Evolutionary conservation across 2,797 vertebrate species (phyloP).

Genomic region (Dromococcyx pavoninus): DNA sequence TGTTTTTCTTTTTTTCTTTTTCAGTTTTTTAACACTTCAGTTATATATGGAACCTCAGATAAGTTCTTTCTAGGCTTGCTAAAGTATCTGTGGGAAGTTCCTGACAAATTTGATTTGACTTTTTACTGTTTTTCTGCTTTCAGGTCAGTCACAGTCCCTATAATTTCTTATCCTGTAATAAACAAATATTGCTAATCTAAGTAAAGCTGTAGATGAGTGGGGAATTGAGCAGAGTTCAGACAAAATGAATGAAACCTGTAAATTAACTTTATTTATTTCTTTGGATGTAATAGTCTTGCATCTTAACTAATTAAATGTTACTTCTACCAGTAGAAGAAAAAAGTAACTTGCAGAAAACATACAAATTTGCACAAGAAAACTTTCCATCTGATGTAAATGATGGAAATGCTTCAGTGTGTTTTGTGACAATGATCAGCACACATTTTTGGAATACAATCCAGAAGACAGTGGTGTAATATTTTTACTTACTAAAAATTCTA

Average conservation of each 20-base stretch:
- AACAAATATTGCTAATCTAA: neutral
- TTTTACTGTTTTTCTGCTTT: neutral
- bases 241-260: neutral
- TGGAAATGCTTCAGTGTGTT: neutral
- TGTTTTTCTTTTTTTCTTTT: neutral
- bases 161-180: neutral
- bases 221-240: neutral
- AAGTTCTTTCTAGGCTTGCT: slow-evolving; percentile 16
- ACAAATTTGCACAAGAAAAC: neutral
- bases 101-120: neutral
- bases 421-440: neutral
- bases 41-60: slow-evolving; percentile 11
- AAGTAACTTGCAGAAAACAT: neutral
- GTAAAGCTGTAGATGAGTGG: neutral
- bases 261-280: neutral
- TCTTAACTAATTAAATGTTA: neutral
- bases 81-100: slow-evolving; percentile 28
- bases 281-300: neutral
- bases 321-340: neutral
- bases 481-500: neutral
- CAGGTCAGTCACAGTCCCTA: neutral
- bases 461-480: neutral
- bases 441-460: neutral
- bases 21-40: slow-evolving; percentile 25
- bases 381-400: neutral